phyloP scores from a whole-genome alignment of 2,113 vertebrate genomes.

The Machaerirhynchus nigripectus region DNA sequence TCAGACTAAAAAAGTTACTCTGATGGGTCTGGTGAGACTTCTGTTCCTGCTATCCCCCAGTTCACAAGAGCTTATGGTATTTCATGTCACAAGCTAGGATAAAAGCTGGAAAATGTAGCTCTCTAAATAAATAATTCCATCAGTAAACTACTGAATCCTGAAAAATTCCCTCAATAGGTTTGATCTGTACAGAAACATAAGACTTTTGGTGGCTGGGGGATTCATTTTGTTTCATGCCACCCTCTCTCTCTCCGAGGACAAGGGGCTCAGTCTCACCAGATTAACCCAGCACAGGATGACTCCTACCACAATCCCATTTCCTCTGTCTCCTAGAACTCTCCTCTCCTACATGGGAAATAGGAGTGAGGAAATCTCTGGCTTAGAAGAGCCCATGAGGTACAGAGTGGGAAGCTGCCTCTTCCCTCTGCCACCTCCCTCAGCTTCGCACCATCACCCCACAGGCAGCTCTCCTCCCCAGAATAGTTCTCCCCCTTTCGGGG shows the following conservation, averaged over 20 bases:
- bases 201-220: not conserved
- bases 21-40: not conserved
- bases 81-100: not conserved
- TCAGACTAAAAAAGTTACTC: not conserved
- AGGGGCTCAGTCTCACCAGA: not conserved
- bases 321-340: not conserved
- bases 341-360: not conserved
- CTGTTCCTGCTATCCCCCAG: not conserved
- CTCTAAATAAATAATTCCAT: not conserved
- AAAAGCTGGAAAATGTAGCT: not conserved
- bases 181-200: not conserved
- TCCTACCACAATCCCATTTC: no score
- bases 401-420: not conserved
- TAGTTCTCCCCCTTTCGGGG: not conserved
- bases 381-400: not conserved
- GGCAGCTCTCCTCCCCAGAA: not conserved
- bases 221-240: not conserved
- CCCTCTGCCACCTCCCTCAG: not conserved
- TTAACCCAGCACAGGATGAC: not conserved
- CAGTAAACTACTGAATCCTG: not conserved
- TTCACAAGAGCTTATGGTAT: not conserved
- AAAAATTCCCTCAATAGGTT: not conserved
- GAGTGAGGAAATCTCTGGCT: not conserved
- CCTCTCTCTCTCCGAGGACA: not conserved
- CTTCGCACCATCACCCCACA: not conserved